Conservation (phyloP, 2,888 invertebrate species). For the Epistrophe eligans region DNA sequence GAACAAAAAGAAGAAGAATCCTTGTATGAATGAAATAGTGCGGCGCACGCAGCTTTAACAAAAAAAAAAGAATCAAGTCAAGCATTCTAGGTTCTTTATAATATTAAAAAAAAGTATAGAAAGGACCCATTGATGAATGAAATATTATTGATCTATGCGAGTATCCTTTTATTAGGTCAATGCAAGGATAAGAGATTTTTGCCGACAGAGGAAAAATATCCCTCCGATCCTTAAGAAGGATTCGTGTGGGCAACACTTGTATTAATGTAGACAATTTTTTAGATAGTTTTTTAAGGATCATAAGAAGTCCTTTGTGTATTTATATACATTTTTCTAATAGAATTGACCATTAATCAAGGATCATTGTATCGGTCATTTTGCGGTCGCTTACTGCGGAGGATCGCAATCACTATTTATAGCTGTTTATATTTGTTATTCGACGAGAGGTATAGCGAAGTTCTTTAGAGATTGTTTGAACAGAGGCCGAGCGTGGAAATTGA, state of each 20-base stretch:
- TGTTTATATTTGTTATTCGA: constrained; percentile 31
- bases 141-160: constrained; percentile 65
- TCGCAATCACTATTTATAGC: constrained; percentile 34
- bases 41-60: constrained; percentile 64
- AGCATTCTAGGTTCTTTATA: constrained; percentile 34
- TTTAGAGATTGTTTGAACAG: constrained; percentile 59
- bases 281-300: constrained; percentile 13
- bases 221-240: constrained; percentile 36
- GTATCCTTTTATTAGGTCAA: constrained; percentile 63
- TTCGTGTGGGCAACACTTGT: constrained; percentile 70
- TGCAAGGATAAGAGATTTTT: constrained; percentile 26
- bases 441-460: constrained; percentile 32
- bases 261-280: constrained; percentile 2
- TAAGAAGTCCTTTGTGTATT: background rate
- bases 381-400: constrained; percentile 64
- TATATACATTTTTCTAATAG: background rate
- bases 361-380: constrained; percentile 70
- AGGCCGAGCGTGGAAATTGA: constrained; percentile 65
- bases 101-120: background rate
- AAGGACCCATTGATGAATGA: constrained; percentile 68
- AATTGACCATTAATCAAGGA: constrained; percentile 68
- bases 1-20: constrained; percentile 50
- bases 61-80: constrained; percentile 55
- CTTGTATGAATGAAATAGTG: constrained; percentile 46
- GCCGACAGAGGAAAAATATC: constrained; percentile 38